These are phyloP conservation scores for Sarcophaga bullata DNA, from an alignment of 1,140 invertebrate species.

Conservation along the genomic window DNA sequence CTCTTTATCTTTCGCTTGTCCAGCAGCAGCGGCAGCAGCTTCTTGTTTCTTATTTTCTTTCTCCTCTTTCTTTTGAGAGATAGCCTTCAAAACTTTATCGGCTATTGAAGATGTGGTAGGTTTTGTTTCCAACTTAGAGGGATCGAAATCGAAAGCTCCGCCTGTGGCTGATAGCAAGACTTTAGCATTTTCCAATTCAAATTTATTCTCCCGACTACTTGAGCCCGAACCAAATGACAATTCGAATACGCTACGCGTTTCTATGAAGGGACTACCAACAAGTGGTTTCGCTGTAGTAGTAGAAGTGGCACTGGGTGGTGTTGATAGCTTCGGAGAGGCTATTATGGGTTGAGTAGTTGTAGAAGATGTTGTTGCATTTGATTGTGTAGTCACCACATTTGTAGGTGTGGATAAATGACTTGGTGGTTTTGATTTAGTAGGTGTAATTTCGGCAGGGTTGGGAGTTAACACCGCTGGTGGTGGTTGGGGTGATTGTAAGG, in stretches of 20 bases:
- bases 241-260: conserved; percentile 64
- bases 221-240: conserved; percentile 56
- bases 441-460: conserved; percentile 25
- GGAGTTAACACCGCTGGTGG: conserved; percentile 25
- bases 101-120: conserved; percentile 69
- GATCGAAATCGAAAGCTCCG: conserved; percentile 57
- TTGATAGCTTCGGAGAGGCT: conserved; percentile 36
- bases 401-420: background rate
- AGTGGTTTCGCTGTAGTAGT: conserved; percentile 37
- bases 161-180: conserved; percentile 56
- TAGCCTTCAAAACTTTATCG: conserved; percentile 70
- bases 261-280: conserved; percentile 67
- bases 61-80: conserved; percentile 67
- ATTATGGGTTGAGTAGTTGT: background rate
- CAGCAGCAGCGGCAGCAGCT: background rate
- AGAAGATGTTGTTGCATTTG: background rate
- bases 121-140: conserved; percentile 60
- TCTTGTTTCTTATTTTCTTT: conserved; percentile 56
- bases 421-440: conserved; percentile 6
- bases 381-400: background rate
- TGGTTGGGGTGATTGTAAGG: conserved; percentile 52
- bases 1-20: conserved; percentile 12
- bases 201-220: conserved; percentile 66
- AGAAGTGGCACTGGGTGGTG: conserved; percentile 1
- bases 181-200: conserved; percentile 68